Evolutionary conservation across 2,797 vertebrate genomes (phyloP), one percentile per base, ranked within the genome.

Genomic region (Coccyzus lansbergi): DNA sequence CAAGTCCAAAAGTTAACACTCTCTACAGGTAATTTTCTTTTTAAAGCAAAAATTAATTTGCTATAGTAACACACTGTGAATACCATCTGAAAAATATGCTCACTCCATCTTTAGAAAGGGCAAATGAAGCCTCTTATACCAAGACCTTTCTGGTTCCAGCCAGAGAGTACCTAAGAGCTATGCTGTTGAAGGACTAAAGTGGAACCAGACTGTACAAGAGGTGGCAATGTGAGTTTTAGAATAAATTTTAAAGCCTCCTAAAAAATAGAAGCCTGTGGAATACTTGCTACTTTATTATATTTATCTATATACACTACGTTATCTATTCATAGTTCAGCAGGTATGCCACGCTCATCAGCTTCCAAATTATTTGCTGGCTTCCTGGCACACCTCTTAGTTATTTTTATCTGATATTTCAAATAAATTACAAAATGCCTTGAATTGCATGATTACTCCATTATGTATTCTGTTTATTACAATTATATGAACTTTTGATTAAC

Each of bases 341-440:
- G 94, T 96, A 97, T 89, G 90, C 63, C 93, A 96, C 2, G 68
- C 94, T 97, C 96, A 97, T 97, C 97, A 96, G 87, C 95, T 97
- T 96, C 94, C 89, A 97, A 97, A 97, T 97, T 97, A 97, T 96
- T 96, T 95, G 94, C 95, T 94, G 94, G 75, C 95, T 97, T 97
- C 96, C 95, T 96, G 95, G 97, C 93, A 96, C 96, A 96, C 97
- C 96, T 97, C 97, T 95, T 92, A 95, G 95, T 95, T 97, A 97
- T 97, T 97, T 97, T 97, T 97, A 97, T 97, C 96, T 96, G 96
- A 96, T 97, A 95, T 97, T 97, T 97, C 87, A 97, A 97, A 96
- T 96, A 96, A 97, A 97, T 97, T 97, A 93, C 93, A 96, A 97
- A 97, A 97, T 94, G 93, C 83, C 91, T 97, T 97, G 95, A 96